Evolutionary conservation across 2,888 invertebrate species (phyloP).

Genomic region (Ophion slaviceki): DNA sequence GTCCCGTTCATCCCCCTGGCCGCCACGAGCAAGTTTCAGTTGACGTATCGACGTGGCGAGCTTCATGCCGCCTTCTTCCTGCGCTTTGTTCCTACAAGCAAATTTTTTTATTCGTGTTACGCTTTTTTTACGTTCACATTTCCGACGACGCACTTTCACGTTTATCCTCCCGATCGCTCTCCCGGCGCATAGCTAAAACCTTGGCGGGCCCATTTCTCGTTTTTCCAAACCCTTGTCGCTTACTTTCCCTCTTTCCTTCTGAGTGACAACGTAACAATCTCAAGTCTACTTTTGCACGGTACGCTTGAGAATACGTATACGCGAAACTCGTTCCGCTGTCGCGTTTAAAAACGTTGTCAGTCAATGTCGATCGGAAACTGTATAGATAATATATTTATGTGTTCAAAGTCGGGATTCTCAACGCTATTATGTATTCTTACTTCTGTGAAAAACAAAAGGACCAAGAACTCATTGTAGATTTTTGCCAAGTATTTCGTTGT

Average conservation of each 20-base stretch:
- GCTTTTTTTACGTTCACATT: constrained; percentile 23
- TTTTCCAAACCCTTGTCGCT: background rate
- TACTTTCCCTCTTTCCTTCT: background rate
- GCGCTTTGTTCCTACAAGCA: background rate
- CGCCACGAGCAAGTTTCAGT: constrained; percentile 8
- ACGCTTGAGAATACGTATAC: constrained; percentile 18
- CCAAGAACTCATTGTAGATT: too few species aligned
- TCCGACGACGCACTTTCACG: constrained; percentile 39
- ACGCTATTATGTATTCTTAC: too few species aligned
- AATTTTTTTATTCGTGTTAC: constrained; percentile 16
- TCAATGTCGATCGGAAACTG: constrained; percentile 2
- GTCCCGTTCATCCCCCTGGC: background rate
- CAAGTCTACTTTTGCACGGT: constrained; percentile 20
- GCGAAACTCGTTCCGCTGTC: background rate
- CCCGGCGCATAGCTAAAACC: constrained; percentile 17
- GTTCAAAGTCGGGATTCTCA: too few species aligned
- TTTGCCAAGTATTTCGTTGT: too few species aligned
- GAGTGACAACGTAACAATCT: constrained; percentile 11
- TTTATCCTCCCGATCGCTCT: constrained; percentile 27
- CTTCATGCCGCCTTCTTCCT: constrained; percentile 4
- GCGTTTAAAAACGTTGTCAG: background rate
- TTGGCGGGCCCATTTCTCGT: background rate
- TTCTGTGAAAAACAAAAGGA: too few species aligned
- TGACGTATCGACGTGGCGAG: constrained; percentile 39
- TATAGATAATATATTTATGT: too few species aligned